Evolutionary conservation across 2,888 invertebrate species (phyloP).

Genomic region (Patella pellucida): DNA sequence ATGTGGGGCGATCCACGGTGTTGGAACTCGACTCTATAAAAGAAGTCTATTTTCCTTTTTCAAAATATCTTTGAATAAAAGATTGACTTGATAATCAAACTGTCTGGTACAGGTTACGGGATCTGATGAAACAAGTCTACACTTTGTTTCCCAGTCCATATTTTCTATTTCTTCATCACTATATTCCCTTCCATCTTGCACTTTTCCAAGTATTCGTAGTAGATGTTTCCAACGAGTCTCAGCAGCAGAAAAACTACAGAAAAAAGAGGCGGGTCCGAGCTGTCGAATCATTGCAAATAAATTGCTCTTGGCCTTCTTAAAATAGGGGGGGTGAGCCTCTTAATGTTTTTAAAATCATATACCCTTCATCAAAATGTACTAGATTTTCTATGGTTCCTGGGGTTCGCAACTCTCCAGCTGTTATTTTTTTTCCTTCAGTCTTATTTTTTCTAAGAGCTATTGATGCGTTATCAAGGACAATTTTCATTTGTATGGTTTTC

Average conservation of each 20-base stretch:
- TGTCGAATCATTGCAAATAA: conserved; percentile 43
- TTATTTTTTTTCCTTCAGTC: neutral
- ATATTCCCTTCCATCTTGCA: conserved; percentile 31
- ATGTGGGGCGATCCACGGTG: conserved; percentile 47
- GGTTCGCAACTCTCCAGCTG: neutral
- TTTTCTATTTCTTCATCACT: conserved; percentile 21
- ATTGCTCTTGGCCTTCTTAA: conserved; percentile 21
- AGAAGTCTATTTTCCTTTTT: conserved; percentile 40
- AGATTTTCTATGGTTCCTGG: neutral
- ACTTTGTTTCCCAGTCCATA: conserved; percentile 37
- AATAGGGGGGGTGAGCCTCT: conserved; percentile 18
- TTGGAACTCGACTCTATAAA: conserved; percentile 49
- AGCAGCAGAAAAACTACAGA: conserved; percentile 34
- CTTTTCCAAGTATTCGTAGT: too few species aligned
- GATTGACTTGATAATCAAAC: conserved; percentile 43
- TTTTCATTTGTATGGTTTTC: neutral
- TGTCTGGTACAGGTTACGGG: conserved; percentile 47
- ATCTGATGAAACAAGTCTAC: conserved; percentile 36
- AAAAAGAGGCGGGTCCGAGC: conserved; percentile 37
- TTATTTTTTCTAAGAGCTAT: conserved; percentile 1
- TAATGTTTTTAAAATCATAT: conserved; percentile 25
- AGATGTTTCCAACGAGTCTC: conserved; percentile 29
- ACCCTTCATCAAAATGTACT: conserved; percentile 19
- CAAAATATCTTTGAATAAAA: conserved; percentile 30
- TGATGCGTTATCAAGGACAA: neutral